Evolutionary conservation across 2,113 vertebrate genomes (phyloP).

Genomic region (Rattus rattus): DNA sequence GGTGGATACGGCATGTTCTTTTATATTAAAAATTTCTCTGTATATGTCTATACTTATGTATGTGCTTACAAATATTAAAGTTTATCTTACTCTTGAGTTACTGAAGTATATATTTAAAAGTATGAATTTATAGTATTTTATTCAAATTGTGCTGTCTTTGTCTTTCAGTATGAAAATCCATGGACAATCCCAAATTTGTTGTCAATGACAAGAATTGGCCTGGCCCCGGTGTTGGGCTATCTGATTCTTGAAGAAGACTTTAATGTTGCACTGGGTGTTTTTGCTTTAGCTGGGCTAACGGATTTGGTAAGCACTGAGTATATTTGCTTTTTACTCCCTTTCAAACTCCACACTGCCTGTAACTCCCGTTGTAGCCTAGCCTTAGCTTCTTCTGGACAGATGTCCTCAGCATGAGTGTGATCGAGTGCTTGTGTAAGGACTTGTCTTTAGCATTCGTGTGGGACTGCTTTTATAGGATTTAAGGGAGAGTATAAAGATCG

Average conservation of each 20-base stretch:
- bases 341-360: not conserved
- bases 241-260: slow-evolving; percentile 96
- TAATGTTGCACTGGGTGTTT: slow-evolving; percentile 93
- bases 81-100: slow-evolving; percentile 12
- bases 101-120: not conserved
- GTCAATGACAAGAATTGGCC: slow-evolving; percentile 94
- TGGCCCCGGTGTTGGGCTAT: slow-evolving; percentile 95
- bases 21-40: not conserved
- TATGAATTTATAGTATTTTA: slow-evolving; percentile 52
- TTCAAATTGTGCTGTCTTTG: slow-evolving; percentile 51
- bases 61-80: not conserved
- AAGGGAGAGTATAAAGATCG: not conserved
- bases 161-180: slow-evolving; percentile 96
- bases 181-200: slow-evolving; percentile 98
- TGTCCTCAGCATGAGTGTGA: not conserved
- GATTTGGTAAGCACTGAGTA: slow-evolving; percentile 92
- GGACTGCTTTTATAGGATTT: not conserved
- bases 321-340: not conserved
- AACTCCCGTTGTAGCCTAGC: not conserved
- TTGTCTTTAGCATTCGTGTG: slow-evolving; percentile 4
- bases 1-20: not conserved
- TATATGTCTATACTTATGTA: not conserved
- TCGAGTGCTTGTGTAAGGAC: not conserved
- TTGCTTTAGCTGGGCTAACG: slow-evolving; percentile 94
- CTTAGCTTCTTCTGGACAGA: slow-evolving; percentile 33